phyloP scores from a whole-genome alignment of 1,140 invertebrate genomes.

The Eumaeus atala region DNA sequence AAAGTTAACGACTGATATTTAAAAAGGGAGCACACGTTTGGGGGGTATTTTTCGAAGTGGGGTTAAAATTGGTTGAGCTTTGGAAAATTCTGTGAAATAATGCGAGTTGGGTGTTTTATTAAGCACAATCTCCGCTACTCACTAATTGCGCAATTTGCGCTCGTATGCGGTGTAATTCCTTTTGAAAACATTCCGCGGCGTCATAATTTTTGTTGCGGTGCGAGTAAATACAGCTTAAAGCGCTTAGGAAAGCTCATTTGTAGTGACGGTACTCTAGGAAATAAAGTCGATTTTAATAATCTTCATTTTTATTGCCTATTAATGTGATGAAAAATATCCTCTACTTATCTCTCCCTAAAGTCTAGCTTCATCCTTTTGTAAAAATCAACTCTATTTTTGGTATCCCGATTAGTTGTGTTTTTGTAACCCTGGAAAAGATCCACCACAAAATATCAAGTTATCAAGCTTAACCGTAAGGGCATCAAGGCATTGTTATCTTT shows the following conservation, averaged over 20 bases:
- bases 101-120: background rate
- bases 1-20: slow-evolving; percentile 68
- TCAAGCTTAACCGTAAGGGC: too few species aligned
- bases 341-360: too few species aligned
- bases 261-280: too few species aligned
- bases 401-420: too few species aligned
- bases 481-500: too few species aligned
- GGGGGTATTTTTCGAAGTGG: slow-evolving; percentile 1
- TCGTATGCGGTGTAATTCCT: slow-evolving; percentile 14
- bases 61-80: slow-evolving; percentile 50
- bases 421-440: too few species aligned
- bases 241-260: background rate
- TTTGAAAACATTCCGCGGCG: slow-evolving; percentile 14
- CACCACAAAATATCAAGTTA: too few species aligned
- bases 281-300: too few species aligned
- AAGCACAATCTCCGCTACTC: slow-evolving; percentile 11
- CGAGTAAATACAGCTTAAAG: background rate
- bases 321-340: too few species aligned
- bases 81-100: slow-evolving; percentile 32
- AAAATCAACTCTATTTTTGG: too few species aligned
- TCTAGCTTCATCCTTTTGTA: too few species aligned
- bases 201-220: slow-evolving; percentile 15
- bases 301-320: too few species aligned
- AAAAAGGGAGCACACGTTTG: slow-evolving; percentile 41
- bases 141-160: slow-evolving; percentile 40